Evolutionary conservation across 2,113 vertebrate genomes (phyloP), one percentile per base, ranked within the genome.

Genomic region (Columba janthina): DNA sequence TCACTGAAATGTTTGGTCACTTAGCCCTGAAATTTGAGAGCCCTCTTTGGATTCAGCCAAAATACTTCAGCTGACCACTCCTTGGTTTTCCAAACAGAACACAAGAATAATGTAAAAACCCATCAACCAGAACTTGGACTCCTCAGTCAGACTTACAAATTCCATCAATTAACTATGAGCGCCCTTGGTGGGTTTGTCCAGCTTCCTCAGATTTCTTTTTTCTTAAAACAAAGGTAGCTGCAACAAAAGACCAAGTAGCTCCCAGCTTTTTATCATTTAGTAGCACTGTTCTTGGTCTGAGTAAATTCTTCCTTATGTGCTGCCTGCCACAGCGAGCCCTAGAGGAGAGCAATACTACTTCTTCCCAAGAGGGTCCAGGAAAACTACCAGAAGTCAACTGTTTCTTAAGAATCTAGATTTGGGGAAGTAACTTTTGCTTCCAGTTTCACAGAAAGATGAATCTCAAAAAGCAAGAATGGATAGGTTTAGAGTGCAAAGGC

Each of bases 271-370:
- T 15, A 34, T 85, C 28, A 28, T 61, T 51, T 4, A 25, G 44
- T 13, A 61, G 34, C 56, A 70, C 46, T 83, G 44, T 11, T 65
- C 22, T n/a, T 15, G 14, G 38, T 32, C 40, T 21, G 24, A 31
- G 1, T 3, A 36, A 58, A 12, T 44, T 61, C 18, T 4, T 66
- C 2, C 38, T 48, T 5, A 15, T 0, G 1, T 26, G 42, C 17
- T 46, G 16, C 38, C 11, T 36, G 5, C 16, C 4, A 7, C 0
- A 1, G 26, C 0, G 1, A 64, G 51, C 25, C 46, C 69, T 20
- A 4, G 7, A 61, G 11, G 29, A 40, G 8, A 46, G 22, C 1
- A 2, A 32, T 18, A 16, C 10, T 12, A 4, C 24, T 56, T 22
- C 79, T 65, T 34, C 50, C 61, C 16, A 31, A 29, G 15, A 22